These are phyloP conservation scores for Noctua janthe DNA, from an alignment of 2,888 invertebrate species.

Conservation along the genomic window DNA sequence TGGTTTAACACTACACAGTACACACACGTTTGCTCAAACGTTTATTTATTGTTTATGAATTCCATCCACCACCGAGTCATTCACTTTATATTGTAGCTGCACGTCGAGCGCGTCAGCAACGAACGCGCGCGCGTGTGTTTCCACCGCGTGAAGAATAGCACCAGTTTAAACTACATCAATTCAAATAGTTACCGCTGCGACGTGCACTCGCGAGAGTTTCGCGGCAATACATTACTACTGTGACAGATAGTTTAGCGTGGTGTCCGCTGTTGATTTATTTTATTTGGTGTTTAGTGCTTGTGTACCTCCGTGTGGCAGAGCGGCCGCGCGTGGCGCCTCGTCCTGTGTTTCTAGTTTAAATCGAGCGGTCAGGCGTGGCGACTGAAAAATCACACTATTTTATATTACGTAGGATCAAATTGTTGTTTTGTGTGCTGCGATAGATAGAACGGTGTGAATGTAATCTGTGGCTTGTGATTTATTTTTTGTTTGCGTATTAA, in stretches of 20 bases:
- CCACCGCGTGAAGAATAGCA: slow-evolving; percentile 48
- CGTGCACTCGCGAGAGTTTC: slow-evolving; percentile 44
- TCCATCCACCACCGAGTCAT: slow-evolving; percentile 8
- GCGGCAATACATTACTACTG: slow-evolving; percentile 50
- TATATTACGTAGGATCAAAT: slow-evolving; percentile 28
- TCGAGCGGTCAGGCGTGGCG: slow-evolving; percentile 14
- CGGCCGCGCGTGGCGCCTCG: slow-evolving; percentile 18
- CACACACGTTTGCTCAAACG: slow-evolving; percentile 1
- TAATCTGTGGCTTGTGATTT: slow-evolving; percentile 39
- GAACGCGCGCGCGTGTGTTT: slow-evolving; percentile 29
- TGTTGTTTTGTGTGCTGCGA: slow-evolving; percentile 28
- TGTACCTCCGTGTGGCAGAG: slow-evolving; percentile 44
- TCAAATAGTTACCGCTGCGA: slow-evolving; percentile 49
- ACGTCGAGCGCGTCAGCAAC: background rate
- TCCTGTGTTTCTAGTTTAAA: slow-evolving; percentile 41
- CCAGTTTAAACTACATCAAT: slow-evolving; percentile 61
- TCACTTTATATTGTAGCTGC: slow-evolving; percentile 1
- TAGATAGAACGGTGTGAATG: slow-evolving; percentile 39
- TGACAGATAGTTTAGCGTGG: slow-evolving; percentile 64
- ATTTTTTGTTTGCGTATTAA: slow-evolving; percentile 18
- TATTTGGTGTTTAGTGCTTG: slow-evolving; percentile 58
- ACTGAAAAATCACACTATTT: slow-evolving; percentile 42
- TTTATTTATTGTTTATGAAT: slow-evolving; percentile 46
- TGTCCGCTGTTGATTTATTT: slow-evolving; percentile 65
- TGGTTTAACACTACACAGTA: slow-evolving; percentile 13